Base-by-base conservation (phyloP, 2,113 vertebrate species). In the Dolichallabes microphthalmus region DNA sequence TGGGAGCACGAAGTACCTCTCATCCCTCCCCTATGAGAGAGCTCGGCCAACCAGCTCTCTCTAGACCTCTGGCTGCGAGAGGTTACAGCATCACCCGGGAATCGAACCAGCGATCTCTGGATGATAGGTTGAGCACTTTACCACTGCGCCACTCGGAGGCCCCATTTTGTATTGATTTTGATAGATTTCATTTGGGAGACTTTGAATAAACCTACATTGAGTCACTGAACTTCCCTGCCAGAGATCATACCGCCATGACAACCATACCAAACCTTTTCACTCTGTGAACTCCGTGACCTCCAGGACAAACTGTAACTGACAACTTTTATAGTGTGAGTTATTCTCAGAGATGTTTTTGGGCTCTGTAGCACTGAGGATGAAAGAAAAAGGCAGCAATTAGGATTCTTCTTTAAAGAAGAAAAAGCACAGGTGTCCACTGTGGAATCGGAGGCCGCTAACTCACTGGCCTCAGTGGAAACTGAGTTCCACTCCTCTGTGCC, bases 401-500 rank as follows among this genome's bases (percentile, higher is more conserved):
- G 61, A 80, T 85, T 86, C 27, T 85, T 87, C 63, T 83, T 50
- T 17, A 55, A 50, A 75, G 76, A 45, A 60, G 50, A 77, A 63
- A 50, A 32, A 35, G 58, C 83, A 84, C 88, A 88, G 74, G 79
- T 87, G 88, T 52, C 82, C 66, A 82, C 39, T 20, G 76, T 86
- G 80, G 74, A 87, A 87, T 82, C 22, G 6, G 61, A 73, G 35
- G 81, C 32, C 20, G 71, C 63, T 82, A 82, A 73, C 75, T 86
- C 11, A 50, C 73, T 50, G 20, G 11, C 63, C 39, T 64, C 76
- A 82, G 68, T 86, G 90, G 91, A 92, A 91, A 90, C 85, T 81
- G 45, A 81, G 86, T 90, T 92, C 90, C 91, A 90, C 85, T 87
- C 14, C 45, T 76, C 76, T 20, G 71, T 90, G 88, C 88, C 89